These are phyloP conservation scores for Homarus americanus DNA, from an alignment of 1,140 invertebrate species.

Conservation along the genomic window DNA sequence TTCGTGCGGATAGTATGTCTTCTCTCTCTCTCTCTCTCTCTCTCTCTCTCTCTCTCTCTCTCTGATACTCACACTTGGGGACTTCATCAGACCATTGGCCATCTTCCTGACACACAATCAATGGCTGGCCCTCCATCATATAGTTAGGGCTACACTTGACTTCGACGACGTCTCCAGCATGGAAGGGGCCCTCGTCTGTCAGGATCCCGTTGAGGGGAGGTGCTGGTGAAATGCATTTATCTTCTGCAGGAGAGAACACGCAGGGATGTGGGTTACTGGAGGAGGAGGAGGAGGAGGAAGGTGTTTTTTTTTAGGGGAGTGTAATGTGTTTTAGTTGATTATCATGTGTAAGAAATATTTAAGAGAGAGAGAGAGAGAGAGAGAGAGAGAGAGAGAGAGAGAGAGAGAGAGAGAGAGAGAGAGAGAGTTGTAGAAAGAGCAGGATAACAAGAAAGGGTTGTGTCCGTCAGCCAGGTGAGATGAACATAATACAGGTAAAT, in stretches of 20 bases:
- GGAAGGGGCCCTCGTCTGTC: constrained; percentile 83
- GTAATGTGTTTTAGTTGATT: too few species aligned
- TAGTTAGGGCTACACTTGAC: constrained; percentile 92
- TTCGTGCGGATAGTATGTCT: too few species aligned
- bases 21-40: too few species aligned
- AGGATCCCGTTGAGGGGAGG: constrained; percentile 87
- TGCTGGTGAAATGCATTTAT: constrained; percentile 85
- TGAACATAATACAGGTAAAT: too few species aligned
- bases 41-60: too few species aligned
- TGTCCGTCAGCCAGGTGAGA: too few species aligned
- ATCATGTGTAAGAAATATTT: too few species aligned
- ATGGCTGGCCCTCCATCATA: constrained; percentile 91
- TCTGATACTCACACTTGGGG: constrained; percentile 76
- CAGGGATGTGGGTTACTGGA: too few species aligned
- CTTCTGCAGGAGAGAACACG: constrained; percentile 84
- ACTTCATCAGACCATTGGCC: constrained; percentile 90
- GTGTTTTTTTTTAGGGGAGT: too few species aligned
- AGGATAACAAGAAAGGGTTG: not conserved
- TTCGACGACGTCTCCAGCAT: constrained; percentile 90
- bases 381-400: not conserved
- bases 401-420: too few species aligned
- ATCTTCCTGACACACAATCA: constrained; percentile 92
- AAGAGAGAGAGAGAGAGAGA: not conserved
- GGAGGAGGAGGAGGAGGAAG: too few species aligned
- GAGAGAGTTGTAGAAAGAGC: not conserved